Percentiles rank a stretch among this genome's conserved stretches.
Conservation (phyloP, 1,140 invertebrate species). For the Pristionchus pacificus region DNA sequence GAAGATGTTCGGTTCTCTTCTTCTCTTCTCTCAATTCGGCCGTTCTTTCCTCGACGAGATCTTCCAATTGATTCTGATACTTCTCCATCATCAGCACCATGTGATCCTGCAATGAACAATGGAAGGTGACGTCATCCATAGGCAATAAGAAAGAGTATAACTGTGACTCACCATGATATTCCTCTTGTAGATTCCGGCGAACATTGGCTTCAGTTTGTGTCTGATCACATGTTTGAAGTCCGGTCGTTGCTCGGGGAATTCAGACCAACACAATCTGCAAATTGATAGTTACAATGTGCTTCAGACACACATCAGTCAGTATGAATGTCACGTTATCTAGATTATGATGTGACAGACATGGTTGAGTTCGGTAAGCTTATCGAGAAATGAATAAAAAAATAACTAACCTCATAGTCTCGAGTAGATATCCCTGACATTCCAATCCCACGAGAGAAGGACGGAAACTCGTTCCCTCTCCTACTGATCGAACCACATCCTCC, state of each 20-base stretch:
- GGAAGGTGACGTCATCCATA: neutral
- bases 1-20: constrained; percentile 84
- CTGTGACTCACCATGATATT: constrained; percentile 77
- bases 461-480: neutral
- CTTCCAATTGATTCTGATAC: constrained; percentile 77
- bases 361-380: too few species aligned
- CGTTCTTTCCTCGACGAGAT: constrained; percentile 83
- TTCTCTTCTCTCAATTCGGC: constrained; percentile 90
- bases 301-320: constrained; percentile 17
- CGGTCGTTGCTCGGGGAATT: constrained; percentile 58
- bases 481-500: neutral
- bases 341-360: too few species aligned
- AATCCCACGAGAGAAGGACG: neutral
- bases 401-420: neutral
- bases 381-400: too few species aligned
- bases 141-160: constrained; percentile 16
- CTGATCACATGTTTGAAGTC: constrained; percentile 58
- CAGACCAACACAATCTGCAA: constrained; percentile 57
- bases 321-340: too few species aligned
- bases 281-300: constrained; percentile 46
- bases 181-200: constrained; percentile 64
- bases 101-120: constrained; percentile 24
- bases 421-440: constrained; percentile 9
- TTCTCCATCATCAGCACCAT: constrained; percentile 66
- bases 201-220: constrained; percentile 48